Conservation (phyloP, 2,113 vertebrate genomes). For the Macrotis lagotis region DNA sequence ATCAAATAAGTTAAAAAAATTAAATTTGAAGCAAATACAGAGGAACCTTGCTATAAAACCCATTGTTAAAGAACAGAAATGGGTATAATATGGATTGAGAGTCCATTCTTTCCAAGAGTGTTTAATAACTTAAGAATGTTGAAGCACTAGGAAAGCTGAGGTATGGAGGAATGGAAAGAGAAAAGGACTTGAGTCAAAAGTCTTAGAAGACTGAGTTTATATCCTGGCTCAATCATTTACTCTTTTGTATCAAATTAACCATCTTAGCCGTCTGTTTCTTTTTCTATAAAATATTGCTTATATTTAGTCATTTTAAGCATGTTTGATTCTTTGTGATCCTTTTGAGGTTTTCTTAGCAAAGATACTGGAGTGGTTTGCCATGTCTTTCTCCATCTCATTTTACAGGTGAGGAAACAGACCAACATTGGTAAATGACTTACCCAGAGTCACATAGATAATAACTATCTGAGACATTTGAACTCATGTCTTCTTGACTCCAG, state of each 20-base stretch:
- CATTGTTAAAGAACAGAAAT: background rate
- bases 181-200: background rate
- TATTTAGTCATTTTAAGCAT: background rate
- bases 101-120: background rate
- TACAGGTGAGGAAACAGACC: background rate
- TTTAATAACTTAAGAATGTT: background rate
- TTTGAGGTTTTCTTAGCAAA: background rate
- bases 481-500: background rate
- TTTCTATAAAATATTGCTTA: background rate
- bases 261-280: background rate
- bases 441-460: background rate
- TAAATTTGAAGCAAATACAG: background rate
- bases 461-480: background rate
- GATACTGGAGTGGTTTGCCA: background rate
- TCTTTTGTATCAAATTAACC: background rate
- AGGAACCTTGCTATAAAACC: background rate
- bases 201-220: background rate
- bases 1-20: background rate
- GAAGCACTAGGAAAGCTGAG: background rate
- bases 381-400: background rate
- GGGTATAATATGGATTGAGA: background rate
- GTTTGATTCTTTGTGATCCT: background rate
- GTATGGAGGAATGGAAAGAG: background rate
- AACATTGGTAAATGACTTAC: background rate
- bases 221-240: background rate